phyloP scores from a whole-genome alignment of 2,888 invertebrate species.

The Arenicola marina region DNA sequence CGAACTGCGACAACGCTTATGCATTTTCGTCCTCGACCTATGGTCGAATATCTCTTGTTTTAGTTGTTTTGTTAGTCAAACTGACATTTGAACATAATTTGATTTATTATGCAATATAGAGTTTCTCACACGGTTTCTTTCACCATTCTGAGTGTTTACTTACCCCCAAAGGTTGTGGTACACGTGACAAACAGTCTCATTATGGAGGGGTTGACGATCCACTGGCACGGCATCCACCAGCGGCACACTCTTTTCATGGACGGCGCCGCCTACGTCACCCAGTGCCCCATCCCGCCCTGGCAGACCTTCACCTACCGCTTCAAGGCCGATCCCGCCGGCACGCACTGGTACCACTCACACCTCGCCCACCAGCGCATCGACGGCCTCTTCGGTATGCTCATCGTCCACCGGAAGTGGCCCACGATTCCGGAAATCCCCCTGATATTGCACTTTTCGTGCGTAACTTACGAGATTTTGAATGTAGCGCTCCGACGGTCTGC shows the following conservation, averaged over 20 bases:
- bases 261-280: conserved; percentile 45
- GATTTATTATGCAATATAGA: no score
- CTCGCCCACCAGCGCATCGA: conserved; percentile 13
- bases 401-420: conserved; percentile 23
- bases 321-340: conserved; percentile 16
- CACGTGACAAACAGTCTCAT: conserved; percentile 37
- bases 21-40: no score
- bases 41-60: no score
- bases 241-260: conserved; percentile 45
- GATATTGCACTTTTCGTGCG: no score
- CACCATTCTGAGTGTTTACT: not conserved
- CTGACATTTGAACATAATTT: no score
- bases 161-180: conserved; percentile 18
- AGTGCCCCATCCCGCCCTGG: conserved; percentile 50
- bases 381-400: conserved; percentile 23
- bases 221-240: conserved; percentile 55
- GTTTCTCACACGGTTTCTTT: no score
- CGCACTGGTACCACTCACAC: conserved; percentile 27
- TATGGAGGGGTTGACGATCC: conserved; percentile 40
- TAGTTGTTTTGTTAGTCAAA: no score
- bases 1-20: no score
- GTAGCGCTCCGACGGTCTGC: no score
- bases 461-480: no score
- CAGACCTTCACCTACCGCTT: conserved; percentile 47
- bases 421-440: no score